Conservation (phyloP, 2,113 vertebrate genomes). For the zebrafish (Danio rerio) region GRCz12tu NC_133195.1:46415501-46416000, state of each 20-base stretch:
- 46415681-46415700: not conserved
- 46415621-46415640: not conserved
- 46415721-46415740: not conserved
- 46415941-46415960: too few species aligned
- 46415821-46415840: too few species aligned
- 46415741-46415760: not conserved
- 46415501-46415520: not conserved
- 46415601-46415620: not conserved
- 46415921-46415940: too few species aligned
- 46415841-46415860: too few species aligned
- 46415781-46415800: not conserved
- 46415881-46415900: too few species aligned
- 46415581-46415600: not conserved
- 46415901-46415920: too few species aligned
- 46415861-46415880: too few species aligned
- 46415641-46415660: not conserved
- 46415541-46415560: not conserved
- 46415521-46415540: slow-evolving; percentile 16
- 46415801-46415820: too few species aligned
- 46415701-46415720: not conserved
- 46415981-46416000: too few species aligned
- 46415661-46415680: not conserved
- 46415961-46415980: too few species aligned
- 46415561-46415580: not conserved
- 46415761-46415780: not conserved